Evolutionary conservation across 2,888 invertebrate genomes (phyloP).

Genomic region (Smittia aterrima): DNA sequence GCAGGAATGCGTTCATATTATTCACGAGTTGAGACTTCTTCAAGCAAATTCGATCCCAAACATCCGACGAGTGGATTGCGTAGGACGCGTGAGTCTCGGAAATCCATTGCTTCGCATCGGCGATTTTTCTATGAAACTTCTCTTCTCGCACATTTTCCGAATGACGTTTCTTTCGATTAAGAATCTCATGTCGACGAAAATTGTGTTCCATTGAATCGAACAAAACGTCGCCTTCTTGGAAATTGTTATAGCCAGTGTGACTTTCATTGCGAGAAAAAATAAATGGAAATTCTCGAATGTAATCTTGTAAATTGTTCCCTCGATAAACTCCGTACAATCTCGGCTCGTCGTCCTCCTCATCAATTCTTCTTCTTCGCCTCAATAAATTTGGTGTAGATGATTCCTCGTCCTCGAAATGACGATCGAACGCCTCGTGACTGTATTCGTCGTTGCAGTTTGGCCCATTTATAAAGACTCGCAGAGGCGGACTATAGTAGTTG

Average conservation of each 20-base stretch:
- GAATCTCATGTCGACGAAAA: slow-evolving; percentile 55
- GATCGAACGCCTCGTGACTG: slow-evolving; percentile 54
- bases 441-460: slow-evolving; percentile 66
- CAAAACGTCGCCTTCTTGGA: slow-evolving; percentile 58
- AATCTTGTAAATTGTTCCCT: slow-evolving; percentile 43
- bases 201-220: slow-evolving; percentile 58
- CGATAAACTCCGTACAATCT: slow-evolving; percentile 53
- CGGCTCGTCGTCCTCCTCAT: slow-evolving; percentile 43
- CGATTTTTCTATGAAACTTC: slow-evolving; percentile 64
- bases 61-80: slow-evolving; percentile 78
- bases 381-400: slow-evolving; percentile 54
- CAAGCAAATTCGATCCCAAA: slow-evolving; percentile 78
- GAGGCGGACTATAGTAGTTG: slow-evolving; percentile 78
- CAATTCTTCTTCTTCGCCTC: slow-evolving; percentile 55
- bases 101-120: slow-evolving; percentile 80
- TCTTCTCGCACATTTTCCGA: slow-evolving; percentile 58
- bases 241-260: slow-evolving; percentile 47
- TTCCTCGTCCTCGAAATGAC: slow-evolving; percentile 60
- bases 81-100: slow-evolving; percentile 84
- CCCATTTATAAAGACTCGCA: slow-evolving; percentile 72
- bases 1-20: slow-evolving; percentile 73
- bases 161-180: slow-evolving; percentile 58
- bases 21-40: slow-evolving; percentile 77
- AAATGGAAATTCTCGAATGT: slow-evolving; percentile 42
- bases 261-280: slow-evolving; percentile 40